A percentile compares a stretch with the other conserved stretches of the same genome.
phyloP scores from a whole-genome alignment of 2,888 invertebrate genomes.

The Archips crataeganus region DNA sequence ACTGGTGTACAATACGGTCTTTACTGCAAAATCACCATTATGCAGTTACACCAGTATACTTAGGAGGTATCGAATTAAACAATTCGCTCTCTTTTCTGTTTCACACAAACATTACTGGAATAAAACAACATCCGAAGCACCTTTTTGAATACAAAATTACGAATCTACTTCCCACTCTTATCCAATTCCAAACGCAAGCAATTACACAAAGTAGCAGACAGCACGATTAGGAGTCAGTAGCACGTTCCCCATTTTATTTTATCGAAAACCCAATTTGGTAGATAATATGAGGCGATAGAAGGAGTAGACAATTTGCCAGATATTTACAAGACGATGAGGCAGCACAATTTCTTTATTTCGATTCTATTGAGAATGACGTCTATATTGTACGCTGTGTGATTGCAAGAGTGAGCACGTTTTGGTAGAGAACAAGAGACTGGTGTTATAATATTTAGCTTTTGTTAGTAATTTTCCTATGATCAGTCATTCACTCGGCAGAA shows the following conservation, averaged over 20 bases:
- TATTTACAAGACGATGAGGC: conserved; percentile 72
- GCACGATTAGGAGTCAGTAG: conserved; percentile 48
- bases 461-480: no score
- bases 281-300: conserved; percentile 60
- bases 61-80: no score
- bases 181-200: conserved; percentile 28
- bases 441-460: no score
- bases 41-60: no score
- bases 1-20: no score
- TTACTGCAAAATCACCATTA: no score
- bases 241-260: conserved; percentile 67
- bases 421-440: background rate
- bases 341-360: conserved; percentile 69
- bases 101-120: background rate
- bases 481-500: no score
- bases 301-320: conserved; percentile 63
- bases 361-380: conserved; percentile 50
- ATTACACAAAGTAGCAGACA: conserved; percentile 17
- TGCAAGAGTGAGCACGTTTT: conserved; percentile 16
- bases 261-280: conserved; percentile 61
- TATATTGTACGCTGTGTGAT: conserved; percentile 14
- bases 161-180: conserved; percentile 20
- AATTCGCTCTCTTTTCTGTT: background rate
- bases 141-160: conserved; percentile 12
- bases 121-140: background rate